A percentile compares a stretch with the other conserved stretches of the same genome.
phyloP scores from a whole-genome alignment of 1,140 invertebrate genomes.

The Sitobion miscanthi region DNA sequence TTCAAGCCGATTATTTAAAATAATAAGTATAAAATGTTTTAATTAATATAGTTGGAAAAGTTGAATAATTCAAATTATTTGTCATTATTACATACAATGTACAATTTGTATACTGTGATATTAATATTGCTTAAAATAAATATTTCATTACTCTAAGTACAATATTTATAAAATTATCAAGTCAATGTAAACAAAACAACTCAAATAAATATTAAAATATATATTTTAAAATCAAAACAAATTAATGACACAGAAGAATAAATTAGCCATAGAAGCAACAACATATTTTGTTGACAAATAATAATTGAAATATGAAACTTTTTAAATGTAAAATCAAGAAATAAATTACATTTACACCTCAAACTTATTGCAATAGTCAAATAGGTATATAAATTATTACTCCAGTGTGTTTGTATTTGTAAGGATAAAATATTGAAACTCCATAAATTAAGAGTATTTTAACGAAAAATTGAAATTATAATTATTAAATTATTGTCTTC shows the following conservation, averaged over 20 bases:
- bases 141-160: not conserved
- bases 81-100: conserved; percentile 1
- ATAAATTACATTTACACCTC: not conserved
- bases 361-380: not conserved
- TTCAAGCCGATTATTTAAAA: not conserved
- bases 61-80: not conserved
- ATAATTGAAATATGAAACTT: not conserved
- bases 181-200: not conserved
- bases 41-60: not conserved
- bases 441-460: not conserved
- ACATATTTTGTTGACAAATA: not conserved
- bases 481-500: conserved; percentile 25
- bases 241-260: not conserved
- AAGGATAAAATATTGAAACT: not conserved
- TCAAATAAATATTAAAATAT: not conserved
- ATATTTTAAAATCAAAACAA: not conserved
- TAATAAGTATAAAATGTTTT: not conserved
- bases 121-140: conserved; percentile 20
- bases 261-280: not conserved
- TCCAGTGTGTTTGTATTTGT: not conserved
- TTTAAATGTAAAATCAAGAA: not conserved
- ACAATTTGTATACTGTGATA: not conserved
- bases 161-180: conserved; percentile 2
- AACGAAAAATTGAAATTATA: not conserved
- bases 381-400: not conserved